Base-by-base conservation (phyloP, 2,113 vertebrate species). In the Anguilla rostrata region DNA sequence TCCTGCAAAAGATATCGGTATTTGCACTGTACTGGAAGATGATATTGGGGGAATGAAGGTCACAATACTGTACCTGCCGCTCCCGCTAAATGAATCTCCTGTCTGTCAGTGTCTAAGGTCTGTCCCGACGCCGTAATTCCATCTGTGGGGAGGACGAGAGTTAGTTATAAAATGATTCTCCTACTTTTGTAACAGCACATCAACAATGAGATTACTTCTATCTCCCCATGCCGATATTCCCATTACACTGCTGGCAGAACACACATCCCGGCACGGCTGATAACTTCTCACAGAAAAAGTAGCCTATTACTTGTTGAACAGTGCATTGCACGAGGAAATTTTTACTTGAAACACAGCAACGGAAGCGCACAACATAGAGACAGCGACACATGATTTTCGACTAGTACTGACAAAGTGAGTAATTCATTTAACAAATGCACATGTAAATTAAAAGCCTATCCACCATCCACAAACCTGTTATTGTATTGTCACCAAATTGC, bases 81-180 rank as follows among this genome's bases (percentile, higher is more conserved):
- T 87, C 39, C 39, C 29, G 82, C 84, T 88, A 89, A 82, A 85
- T 83, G 43, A 84, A 14, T 75, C 89, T 90, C 85, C 84, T 75
- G 89, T 86, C 81, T 85, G 84, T 92, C 84, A 81, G 90, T 87
- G 88, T 92, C 92, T 91, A 94, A 0, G 85, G 89, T 84, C 88
- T 86, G 79, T 82, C 86, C 87, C 85, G 84, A 89, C 71, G 91
- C 84, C 87, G 79, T 14, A 88, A 89, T 86, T 94, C 93, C 95
- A 95, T 96, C 95, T 96, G 94, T 18, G 75, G 86, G 88, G 78
- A 91, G 41, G 81, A 80, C 56, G n/a, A 26, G 56, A 39, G 40
- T 22, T 34, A 46, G 34, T 75, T 40, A n/a, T 12, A 20, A 29
- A 79, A 75, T 46, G 22, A 11, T 71, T 39, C 29, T 3, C 46